A percentile compares a stretch with the other conserved stretches of the same genome.
Conservation (phyloP, 35 echinoderm and acorn worm genomes). For the Apostichopus parvimensis region DNA sequence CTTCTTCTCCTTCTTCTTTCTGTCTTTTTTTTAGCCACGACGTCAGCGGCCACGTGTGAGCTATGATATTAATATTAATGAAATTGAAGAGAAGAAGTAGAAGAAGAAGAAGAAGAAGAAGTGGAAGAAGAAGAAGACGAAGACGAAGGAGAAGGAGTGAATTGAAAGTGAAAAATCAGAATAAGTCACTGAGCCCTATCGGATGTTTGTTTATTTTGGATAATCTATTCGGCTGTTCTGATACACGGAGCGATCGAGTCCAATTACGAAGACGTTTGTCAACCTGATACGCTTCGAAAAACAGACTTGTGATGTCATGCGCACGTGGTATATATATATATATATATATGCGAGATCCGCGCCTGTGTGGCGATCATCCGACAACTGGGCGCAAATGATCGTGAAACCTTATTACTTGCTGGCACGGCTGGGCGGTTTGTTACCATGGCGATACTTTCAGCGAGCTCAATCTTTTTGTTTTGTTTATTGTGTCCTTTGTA, state of each 20-base stretch:
- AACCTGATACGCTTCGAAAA: no score
- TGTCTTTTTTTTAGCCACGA: background rate
- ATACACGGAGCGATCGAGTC: background rate
- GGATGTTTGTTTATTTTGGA: constrained; percentile 23
- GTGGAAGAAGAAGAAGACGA: no score
- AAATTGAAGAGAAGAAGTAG: background rate
- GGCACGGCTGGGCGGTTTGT: no score
- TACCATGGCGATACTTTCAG: no score
- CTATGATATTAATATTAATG: constrained; percentile 48
- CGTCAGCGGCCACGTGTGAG: constrained; percentile 21
- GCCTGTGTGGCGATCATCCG: no score
- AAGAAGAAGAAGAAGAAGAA: no score
- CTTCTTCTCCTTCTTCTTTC: background rate
- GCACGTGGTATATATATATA: background rate
- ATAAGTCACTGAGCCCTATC: constrained; percentile 10
- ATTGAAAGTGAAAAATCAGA: background rate
- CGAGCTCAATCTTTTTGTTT: no score
- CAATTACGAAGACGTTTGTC: background rate
- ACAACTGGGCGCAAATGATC: no score
- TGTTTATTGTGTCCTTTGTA: no score
- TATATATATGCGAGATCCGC: background rate
- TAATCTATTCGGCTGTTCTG: constrained; percentile 21
- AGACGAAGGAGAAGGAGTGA: background rate
- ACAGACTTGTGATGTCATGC: background rate
- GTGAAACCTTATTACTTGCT: no score